Base-by-base conservation (phyloP, 2,113 vertebrate genomes). In the Sisor rabdophorus region DNA sequence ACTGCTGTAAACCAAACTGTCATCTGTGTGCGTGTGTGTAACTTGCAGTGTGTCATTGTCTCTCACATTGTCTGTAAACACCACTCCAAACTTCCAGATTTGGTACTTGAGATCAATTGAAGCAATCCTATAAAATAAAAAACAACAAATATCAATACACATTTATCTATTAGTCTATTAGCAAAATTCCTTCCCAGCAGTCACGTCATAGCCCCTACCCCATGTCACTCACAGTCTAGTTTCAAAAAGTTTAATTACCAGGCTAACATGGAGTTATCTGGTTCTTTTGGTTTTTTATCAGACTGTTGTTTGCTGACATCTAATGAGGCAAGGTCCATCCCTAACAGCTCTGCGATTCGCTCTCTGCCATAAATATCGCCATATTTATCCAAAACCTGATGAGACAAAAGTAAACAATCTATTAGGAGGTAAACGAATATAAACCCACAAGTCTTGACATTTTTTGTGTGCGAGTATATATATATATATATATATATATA, bases 11-110 rank as follows among this genome's bases (percentile, higher is more conserved):
- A 24, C 15, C 22, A 10, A 13, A 24, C 20, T 22, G 12, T 44
- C 32, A 36, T 36, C 3, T 7, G 32, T 36, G 32, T 7, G 32
- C 32, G 32, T 36, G 32, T 36, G 11, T 17, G 5, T 55, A 30
- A 70, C 4, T 3, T 12, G 12, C 63, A 54, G n/a, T 40, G 8
- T 22, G 11, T 36, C 13, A 12, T 11, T 15, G 20, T 26, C 24
- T 64, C 94, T 94, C 89, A 96, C 95, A 2, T 95, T 95, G 54
- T 97, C 93, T 4, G 95, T 97, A 83, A 97, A 95, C 69, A 97
- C 92, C 64, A 97, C 95, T 7, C 95, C 95, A n/a, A 96, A 95
- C 83, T 96, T 97, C 95, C 95, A 97, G 83, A 97, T 91, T 88
- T 96, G 94, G 86, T 95, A 97, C 84, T 96, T 96, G 76, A 96